Base-by-base conservation (phyloP, 1,140 invertebrate genomes). In the Drosophila guanche region DNA sequence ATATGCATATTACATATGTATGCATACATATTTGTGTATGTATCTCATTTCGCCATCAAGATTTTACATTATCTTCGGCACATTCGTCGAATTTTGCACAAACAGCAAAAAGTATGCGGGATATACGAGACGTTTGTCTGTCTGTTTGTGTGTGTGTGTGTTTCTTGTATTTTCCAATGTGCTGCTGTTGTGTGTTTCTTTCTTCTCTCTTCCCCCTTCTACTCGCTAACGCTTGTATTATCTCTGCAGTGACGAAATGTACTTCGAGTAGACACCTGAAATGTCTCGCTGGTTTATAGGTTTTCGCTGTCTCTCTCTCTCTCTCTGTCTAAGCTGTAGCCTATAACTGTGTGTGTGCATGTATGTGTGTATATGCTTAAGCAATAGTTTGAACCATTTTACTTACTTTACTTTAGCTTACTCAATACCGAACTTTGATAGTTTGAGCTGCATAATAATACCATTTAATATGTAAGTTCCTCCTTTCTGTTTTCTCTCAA, bases 241-340 rank as follows among this genome's bases (percentile, higher is more conserved):
- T 76, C 69, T 56, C 40, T 60, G 27, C 37, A 23, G 22, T 40
- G 29, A 57, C 51, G 51, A 65, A 51, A 47, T 16, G 10, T 42
- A 7, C 27, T 14, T 46, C 37, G 58, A 54, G 37, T 86, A 86
- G 83, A 81, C 60, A 86, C 83, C 77, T 88, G 56, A 78, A 62
- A 43, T 40, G 56, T 68, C 74, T 83, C 77, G 81, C 46, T 80
- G 57, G 63, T 73, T 68, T 42, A 16, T 23, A 46, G 20, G 27
- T 16, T 63, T 25, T 52, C 65, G 45, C 23, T 59, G 33, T 48
- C 43, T 14, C 23, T 16, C 8, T 22, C 41, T 37, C 67, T 40
- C 37, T 62, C 74, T 37, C 37, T 12, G 10, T 47, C 16, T 16
- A 27, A 63, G 37, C 59, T 27, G 5, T 42, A 29, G 50, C 50